Evolutionary conservation across 2,888 invertebrate species (phyloP).

Genomic region (Sinohyriopsis cumingii): DNA sequence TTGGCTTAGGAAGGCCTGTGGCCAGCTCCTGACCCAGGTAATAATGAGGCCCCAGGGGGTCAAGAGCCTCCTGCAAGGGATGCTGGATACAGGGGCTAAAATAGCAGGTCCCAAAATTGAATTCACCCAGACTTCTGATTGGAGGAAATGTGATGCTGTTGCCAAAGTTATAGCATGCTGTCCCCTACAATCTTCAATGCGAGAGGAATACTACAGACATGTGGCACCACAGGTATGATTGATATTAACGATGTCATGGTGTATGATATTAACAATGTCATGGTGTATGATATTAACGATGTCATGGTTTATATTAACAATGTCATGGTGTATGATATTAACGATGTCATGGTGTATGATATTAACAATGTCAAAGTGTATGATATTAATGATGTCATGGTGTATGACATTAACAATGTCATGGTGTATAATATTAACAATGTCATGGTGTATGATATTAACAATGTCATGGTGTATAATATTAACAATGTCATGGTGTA

Average conservation of each 20-base stretch:
- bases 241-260: not conserved
- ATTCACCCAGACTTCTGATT: conserved; percentile 72
- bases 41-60: conserved; percentile 79
- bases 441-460: no score
- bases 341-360: no score
- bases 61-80: conserved; percentile 78
- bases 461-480: not conserved
- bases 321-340: not conserved
- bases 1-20: conserved; percentile 76
- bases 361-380: no score
- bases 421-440: not conserved
- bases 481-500: not conserved
- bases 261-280: no score
- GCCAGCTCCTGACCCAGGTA: conserved; percentile 77
- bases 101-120: conserved; percentile 13
- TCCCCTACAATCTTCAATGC: conserved; percentile 46
- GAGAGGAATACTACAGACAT: conserved; percentile 57
- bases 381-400: not conserved
- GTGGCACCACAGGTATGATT: conserved; percentile 62
- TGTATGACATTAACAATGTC: no score
- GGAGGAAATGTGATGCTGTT: conserved; percentile 81
- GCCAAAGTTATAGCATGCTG: conserved; percentile 78
- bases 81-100: conserved; percentile 73
- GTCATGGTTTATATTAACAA: no score
- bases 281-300: not conserved